Conservation (phyloP, 1,140 invertebrate genomes). For the Lithobius niger region DNA sequence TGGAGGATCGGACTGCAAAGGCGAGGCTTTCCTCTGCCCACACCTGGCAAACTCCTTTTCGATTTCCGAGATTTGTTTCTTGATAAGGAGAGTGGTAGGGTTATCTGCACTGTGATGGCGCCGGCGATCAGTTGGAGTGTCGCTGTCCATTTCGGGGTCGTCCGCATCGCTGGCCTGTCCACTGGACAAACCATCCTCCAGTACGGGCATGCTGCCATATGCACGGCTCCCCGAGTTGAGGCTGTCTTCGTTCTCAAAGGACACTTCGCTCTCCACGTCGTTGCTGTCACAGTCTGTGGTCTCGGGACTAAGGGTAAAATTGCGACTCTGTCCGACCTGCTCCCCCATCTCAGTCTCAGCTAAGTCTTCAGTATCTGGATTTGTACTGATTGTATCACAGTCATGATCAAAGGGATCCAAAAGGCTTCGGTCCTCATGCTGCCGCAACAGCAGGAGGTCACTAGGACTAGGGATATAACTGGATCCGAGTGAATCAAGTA, state of each 20-base stretch:
- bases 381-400: slow-evolving; percentile 25
- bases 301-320: slow-evolving; percentile 83
- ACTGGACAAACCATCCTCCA: slow-evolving; percentile 75
- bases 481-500: not conserved
- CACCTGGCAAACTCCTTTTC: slow-evolving; percentile 44
- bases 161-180: slow-evolving; percentile 80
- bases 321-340: slow-evolving; percentile 45
- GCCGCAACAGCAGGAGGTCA: not conserved
- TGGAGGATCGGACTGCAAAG: not conserved
- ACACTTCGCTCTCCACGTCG: slow-evolving; percentile 57
- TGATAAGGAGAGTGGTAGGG: slow-evolving; percentile 47
- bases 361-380: slow-evolving; percentile 40
- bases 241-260: slow-evolving; percentile 25
- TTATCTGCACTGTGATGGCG: slow-evolving; percentile 17
- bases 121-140: slow-evolving; percentile 11
- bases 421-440: not conserved
- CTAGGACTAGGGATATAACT: not conserved
- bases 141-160: slow-evolving; percentile 8
- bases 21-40: not conserved
- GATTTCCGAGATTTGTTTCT: slow-evolving; percentile 56
- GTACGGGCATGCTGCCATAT: slow-evolving; percentile 72
- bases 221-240: slow-evolving; percentile 34
- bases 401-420: slow-evolving; percentile 29
- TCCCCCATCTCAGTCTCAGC: slow-evolving; percentile 47
- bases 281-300: slow-evolving; percentile 90